Conservation (phyloP, 1,140 invertebrate species). For the Drosophila melanogaster region DNA sequence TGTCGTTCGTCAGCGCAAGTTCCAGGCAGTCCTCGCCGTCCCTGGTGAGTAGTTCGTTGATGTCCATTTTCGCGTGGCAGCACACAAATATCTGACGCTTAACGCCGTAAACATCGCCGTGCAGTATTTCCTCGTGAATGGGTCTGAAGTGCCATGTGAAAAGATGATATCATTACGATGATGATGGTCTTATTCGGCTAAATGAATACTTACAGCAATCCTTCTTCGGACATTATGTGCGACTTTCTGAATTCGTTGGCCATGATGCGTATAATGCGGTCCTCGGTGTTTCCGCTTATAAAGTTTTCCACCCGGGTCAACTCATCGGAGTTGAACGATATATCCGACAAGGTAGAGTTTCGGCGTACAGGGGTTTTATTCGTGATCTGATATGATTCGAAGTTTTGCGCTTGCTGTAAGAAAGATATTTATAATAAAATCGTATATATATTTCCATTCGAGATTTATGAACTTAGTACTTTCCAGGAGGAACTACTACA, state of each 20-base stretch:
- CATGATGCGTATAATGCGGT: slow-evolving; percentile 35
- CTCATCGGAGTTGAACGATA: slow-evolving; percentile 11
- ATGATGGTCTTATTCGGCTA: neutral
- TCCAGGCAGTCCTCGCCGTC: slow-evolving; percentile 75
- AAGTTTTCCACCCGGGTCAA: slow-evolving; percentile 7
- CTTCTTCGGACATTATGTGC: slow-evolving; percentile 16
- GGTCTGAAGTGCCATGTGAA: slow-evolving; percentile 37
- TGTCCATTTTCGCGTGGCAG: slow-evolving; percentile 30
- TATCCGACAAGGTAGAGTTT: neutral
- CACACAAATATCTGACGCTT: slow-evolving; percentile 60
- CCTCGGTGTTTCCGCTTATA: slow-evolving; percentile 26
- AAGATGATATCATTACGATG: neutral
- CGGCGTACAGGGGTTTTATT: no score
- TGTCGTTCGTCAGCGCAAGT: slow-evolving; percentile 59
- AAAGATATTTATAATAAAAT: no score
- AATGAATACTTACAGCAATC: slow-evolving; percentile 52
- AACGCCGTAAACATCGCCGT: slow-evolving; percentile 29
- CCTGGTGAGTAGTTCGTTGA: slow-evolving; percentile 58
- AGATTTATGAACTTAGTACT: no score
- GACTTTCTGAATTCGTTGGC: slow-evolving; percentile 26
- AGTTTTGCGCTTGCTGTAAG: no score
- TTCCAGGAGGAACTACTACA: no score
- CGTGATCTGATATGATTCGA: no score
- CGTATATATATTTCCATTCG: no score
- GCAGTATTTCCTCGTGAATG: slow-evolving; percentile 67